Conservation (phyloP, 2,888 invertebrate genomes). For the Tenthredo mesomela region DNA sequence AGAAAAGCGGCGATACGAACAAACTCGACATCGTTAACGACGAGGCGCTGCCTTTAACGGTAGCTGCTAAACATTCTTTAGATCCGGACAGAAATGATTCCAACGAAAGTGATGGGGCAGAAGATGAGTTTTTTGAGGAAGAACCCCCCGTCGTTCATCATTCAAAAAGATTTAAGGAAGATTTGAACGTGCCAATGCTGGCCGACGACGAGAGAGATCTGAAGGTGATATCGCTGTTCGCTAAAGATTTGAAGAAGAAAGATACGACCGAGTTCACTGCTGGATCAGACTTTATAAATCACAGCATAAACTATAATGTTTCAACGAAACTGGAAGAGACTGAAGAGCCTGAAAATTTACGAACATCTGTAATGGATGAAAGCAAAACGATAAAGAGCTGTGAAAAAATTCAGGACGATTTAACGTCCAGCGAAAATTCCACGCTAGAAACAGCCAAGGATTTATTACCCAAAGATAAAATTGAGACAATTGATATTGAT, state of each 20-base stretch:
- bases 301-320: background rate
- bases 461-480: slow-evolving; percentile 74
- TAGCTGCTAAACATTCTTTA: slow-evolving; percentile 28
- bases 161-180: slow-evolving; percentile 61
- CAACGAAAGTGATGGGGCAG: background rate
- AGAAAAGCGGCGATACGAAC: background rate
- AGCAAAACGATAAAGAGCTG: background rate
- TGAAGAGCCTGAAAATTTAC: background rate
- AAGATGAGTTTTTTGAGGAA: slow-evolving; percentile 37
- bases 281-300: slow-evolving; percentile 14
- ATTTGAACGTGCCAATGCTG: slow-evolving; percentile 23
- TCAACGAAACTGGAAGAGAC: background rate
- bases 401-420: background rate
- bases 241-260: slow-evolving; percentile 5
- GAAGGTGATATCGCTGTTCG: background rate
- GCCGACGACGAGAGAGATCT: background rate
- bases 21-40: background rate
- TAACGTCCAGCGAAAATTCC: background rate
- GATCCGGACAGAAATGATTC: background rate
- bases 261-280: background rate
- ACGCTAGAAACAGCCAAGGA: background rate
- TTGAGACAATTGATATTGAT: background rate
- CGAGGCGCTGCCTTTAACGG: background rate
- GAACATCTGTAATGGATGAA: background rate
- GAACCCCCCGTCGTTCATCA: slow-evolving; percentile 57